Evolutionary conservation across 2,888 invertebrate genomes (phyloP), one percentile per base, ranked within the genome.

Genomic region (Abrostola triplasia): DNA sequence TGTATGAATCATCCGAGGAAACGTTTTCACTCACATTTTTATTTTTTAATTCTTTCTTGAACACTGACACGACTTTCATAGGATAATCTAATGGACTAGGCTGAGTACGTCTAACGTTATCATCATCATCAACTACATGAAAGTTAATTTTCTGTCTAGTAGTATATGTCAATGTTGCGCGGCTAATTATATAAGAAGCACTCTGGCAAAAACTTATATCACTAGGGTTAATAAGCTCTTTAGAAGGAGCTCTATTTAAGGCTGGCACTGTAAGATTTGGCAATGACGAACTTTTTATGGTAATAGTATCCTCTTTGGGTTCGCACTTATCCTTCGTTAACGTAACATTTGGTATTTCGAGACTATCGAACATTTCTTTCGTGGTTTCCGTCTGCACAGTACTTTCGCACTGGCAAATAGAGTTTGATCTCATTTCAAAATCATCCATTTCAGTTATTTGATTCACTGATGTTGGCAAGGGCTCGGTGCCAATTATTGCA

Each of bases 331-430:
- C 91, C 72, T 89, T 91, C 57, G 80, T 89, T 78, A 94, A 83
- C 47, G 89, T 89, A 59, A 94, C 89, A 84, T 93, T 91, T 82
- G 94, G 94, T 90, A 94, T 90, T 67, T 90, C 86, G 24, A 94
- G 92, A 81, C 84, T 90, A 78, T 93, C 94, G 76, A 88, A 93
- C 50, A 82, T 71, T 64, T 86, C 79, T 61, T 82, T 83, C 8
- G 80, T 67, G 11, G 81, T 58, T 59, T 89, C 84, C 8, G 85
- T 85, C 69, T 87, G 85, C 35, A 83, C 59, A 24, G 76, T 76
- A 64, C 70, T 84, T 11, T 83, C 79, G 56, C 72, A 81, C 35
- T 76, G 84, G 59, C 73, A 82, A 36, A 77, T 70, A n/a, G 76
- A 67, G 38, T 81, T 74, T 24, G 24, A 24, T 24, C 24, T 24